Evolutionary conservation across 2,888 invertebrate species (phyloP), one percentile per base, ranked within the genome.

Genomic region (Heliconius sara): DNA sequence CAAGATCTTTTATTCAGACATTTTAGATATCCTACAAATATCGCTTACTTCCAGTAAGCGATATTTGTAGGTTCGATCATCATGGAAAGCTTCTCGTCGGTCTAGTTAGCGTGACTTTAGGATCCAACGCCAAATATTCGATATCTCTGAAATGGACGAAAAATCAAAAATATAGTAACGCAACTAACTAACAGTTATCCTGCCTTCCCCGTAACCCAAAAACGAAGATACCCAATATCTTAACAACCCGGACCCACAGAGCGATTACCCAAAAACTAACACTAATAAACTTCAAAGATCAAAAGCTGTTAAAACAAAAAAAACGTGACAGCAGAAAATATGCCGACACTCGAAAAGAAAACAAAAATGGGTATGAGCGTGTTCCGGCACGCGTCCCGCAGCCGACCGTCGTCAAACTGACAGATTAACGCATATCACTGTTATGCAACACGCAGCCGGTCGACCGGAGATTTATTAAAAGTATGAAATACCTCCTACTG

Each of bases 391-490:
- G 93, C 91, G 93, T 90, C 89, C 84, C 83, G 83, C 82, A 84
- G 84, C 86, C 83, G 86, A 95, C 94, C 95, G 93, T 94, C 94
- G 93, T 95, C 95, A 95, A 90, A 89, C 88, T 93, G 94, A 94
- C 94, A 92, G 90, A 90, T 93, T 93, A 88, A 88, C 87, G 89
- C 92, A 90, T 93, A 93, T 93, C 92, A 89, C 87, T 88, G 88
- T 89, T 89, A 86, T 91, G 91, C 93, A 91, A 90, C 89, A 87
- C 87, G 86, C 83, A 84, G 80, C 83, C 88, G 86, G 82, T 86
- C 85, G 83, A 82, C 84, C 88, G 87, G 85, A 88, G 86, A 86
- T 84, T 86, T 87, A 89, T 88, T 86, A 87, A 86, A 84, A 85
- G 84, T 83, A 82, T 75, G 75, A 66, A 65, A 78, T 57, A 78